Conservation (phyloP, 2,888 invertebrate species). For the Leptinotarsa rubiginosa region DNA sequence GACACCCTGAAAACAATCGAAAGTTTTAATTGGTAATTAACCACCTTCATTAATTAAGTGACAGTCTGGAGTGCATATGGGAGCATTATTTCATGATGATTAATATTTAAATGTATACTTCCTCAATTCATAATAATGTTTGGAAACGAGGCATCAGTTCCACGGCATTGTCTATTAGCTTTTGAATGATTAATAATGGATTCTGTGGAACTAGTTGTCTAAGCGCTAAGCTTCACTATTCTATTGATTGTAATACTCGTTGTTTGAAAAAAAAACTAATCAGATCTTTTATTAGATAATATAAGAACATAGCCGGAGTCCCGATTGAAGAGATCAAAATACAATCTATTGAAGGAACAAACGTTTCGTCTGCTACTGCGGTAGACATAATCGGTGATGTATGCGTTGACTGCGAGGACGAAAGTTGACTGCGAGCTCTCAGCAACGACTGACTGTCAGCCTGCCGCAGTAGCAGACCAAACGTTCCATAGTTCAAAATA, state of each 20-base stretch:
- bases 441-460: no score
- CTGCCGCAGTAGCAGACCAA: no score
- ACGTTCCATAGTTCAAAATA: no score
- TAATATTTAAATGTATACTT: conserved; percentile 44
- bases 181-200: conserved; percentile 17
- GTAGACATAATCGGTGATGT: no score
- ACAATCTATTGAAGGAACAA: no score
- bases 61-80: conserved; percentile 42
- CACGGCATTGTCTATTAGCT: conserved; percentile 6
- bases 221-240: background rate
- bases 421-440: no score
- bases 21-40: conserved; percentile 48
- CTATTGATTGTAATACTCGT: background rate
- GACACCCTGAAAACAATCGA: conserved; percentile 46
- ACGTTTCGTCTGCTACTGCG: no score
- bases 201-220: conserved; percentile 15
- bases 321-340: no score
- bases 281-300: background rate
- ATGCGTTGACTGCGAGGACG: no score
- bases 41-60: conserved; percentile 47
- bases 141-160: conserved; percentile 29
- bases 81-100: conserved; percentile 45
- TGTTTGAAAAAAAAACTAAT: no score
- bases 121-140: conserved; percentile 43
- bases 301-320: background rate